These are phyloP conservation scores for Leucophenga montana DNA, from an alignment of 2,888 invertebrate species.

Conservation along the genomic window DNA sequence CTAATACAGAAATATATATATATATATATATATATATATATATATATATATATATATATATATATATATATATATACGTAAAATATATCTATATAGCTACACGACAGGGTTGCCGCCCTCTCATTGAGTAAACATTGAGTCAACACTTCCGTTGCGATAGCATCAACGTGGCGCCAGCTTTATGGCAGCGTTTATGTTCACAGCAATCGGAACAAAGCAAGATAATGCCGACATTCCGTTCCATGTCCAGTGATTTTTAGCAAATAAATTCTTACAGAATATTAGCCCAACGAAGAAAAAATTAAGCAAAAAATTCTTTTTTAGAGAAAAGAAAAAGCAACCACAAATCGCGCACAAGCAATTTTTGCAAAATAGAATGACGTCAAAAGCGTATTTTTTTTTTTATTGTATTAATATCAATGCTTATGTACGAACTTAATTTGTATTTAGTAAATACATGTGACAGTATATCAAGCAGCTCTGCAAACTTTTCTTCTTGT, in stretches of 20 bases:
- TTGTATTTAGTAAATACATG: too few species aligned
- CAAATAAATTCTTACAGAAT: conserved; percentile 59
- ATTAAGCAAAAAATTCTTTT: conserved; percentile 4
- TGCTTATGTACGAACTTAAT: too few species aligned
- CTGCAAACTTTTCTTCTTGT: too few species aligned
- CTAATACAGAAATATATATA: not conserved
- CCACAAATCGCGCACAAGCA: too few species aligned
- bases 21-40: not conserved
- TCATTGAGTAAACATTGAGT: conserved; percentile 67
- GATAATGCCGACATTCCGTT: conserved; percentile 34
- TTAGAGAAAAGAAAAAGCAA: too few species aligned
- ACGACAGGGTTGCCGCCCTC: conserved; percentile 43
- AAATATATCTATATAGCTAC: too few species aligned
- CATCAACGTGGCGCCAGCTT: conserved; percentile 65
- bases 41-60: not conserved
- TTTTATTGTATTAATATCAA: too few species aligned
- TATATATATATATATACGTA: not conserved
- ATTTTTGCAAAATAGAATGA: too few species aligned
- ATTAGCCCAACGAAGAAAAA: conserved; percentile 36
- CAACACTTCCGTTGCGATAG: conserved; percentile 64
- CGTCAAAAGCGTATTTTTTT: too few species aligned
- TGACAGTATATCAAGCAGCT: too few species aligned
- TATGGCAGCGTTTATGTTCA: conserved; percentile 44
- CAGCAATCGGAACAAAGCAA: not conserved
- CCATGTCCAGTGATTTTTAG: conserved; percentile 61